Conservation (phyloP, 2,888 invertebrate species). For the Timema podura region DNA sequence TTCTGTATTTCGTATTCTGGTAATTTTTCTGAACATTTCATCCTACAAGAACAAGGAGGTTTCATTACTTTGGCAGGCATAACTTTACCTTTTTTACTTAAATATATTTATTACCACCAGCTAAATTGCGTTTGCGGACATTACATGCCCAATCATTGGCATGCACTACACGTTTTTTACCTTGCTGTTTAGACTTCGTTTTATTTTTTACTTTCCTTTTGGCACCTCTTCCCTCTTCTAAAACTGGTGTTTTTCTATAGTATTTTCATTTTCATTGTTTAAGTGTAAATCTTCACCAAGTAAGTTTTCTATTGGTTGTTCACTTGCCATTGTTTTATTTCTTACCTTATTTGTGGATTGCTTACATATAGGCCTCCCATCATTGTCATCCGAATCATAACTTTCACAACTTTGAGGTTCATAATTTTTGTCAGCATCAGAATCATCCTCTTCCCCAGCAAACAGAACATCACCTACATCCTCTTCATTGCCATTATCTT, state of each 20-base stretch:
- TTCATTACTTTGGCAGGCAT: conserved; percentile 2
- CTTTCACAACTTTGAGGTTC: conserved; percentile 17
- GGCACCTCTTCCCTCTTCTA: conserved; percentile 16
- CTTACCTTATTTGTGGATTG: conserved; percentile 12
- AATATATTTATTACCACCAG: conserved; percentile 19
- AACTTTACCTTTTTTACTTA: conserved; percentile 20
- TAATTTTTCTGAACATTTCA: conserved; percentile 18
- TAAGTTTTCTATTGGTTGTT: conserved; percentile 18
- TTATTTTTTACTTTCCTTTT: conserved; percentile 19
- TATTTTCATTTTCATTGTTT: conserved; percentile 13
- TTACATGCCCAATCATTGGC: conserved; percentile 16
- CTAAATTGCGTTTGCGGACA: conserved; percentile 18
- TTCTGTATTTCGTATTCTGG: conserved; percentile 10
- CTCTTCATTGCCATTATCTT: conserved; percentile 12
- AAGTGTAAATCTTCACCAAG: conserved; percentile 18
- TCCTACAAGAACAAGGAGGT: conserved; percentile 12
- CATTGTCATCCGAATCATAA: conserved; percentile 18
- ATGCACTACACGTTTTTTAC: conserved; percentile 12
- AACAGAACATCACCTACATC: neutral
- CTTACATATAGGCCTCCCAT: conserved; percentile 11
- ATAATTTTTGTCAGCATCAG: conserved; percentile 13
- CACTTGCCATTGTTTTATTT: conserved; percentile 12
- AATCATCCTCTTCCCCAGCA: conserved; percentile 18
- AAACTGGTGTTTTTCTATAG: conserved; percentile 10
- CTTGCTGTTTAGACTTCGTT: conserved; percentile 14